Conservation (phyloP, 2,888 invertebrate genomes). For the Smittia sp. region DNA sequence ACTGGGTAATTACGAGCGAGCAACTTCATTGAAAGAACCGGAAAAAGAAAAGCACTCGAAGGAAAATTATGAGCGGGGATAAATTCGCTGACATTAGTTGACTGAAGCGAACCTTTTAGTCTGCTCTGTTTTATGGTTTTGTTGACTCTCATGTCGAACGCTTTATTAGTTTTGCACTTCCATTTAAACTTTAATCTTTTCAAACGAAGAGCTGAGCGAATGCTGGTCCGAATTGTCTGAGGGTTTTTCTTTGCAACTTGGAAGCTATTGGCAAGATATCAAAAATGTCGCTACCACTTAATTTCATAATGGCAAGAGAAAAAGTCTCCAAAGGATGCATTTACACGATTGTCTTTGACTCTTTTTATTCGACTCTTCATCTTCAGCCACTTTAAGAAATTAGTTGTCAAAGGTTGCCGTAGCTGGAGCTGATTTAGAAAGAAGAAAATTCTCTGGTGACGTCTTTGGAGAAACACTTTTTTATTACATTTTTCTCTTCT, state of each 20-base stretch:
- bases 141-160: too few relatives aligned
- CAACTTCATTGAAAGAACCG: too few relatives aligned
- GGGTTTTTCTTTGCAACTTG: too few relatives aligned
- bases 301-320: too few relatives aligned
- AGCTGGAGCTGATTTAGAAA: neutral
- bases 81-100: too few relatives aligned
- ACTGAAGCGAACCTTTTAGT: too few relatives aligned
- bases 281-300: neutral
- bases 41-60: too few relatives aligned
- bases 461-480: constrained; percentile 10
- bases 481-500: constrained; percentile 17
- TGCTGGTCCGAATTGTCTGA: neutral
- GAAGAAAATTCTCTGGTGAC: neutral
- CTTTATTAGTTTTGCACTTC: too few relatives aligned
- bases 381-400: neutral
- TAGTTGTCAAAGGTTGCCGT: neutral
- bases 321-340: too few relatives aligned
- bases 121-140: too few relatives aligned
- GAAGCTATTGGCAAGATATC: neutral
- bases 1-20: neutral
- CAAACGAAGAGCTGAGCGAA: neutral
- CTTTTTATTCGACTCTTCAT: neutral
- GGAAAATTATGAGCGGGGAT: too few relatives aligned
- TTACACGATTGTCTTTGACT: neutral
- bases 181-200: neutral